These are phyloP conservation scores for Drosophila nikananu DNA, from an alignment of 1,140 invertebrate genomes.

Conservation along the genomic window DNA sequence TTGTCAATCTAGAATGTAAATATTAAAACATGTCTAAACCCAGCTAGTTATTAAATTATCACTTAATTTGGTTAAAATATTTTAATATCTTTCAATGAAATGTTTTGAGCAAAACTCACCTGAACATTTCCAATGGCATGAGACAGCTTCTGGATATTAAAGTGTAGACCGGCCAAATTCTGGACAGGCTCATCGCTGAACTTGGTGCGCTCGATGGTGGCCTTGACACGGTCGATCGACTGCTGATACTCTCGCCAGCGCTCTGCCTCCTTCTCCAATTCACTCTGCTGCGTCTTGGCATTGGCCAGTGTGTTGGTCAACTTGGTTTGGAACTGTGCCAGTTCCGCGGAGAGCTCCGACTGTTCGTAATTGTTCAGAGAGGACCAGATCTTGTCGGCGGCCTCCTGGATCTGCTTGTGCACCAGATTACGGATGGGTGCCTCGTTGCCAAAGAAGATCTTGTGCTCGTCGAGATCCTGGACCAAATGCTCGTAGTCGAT, in stretches of 20 bases:
- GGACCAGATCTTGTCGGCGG: conserved; percentile 94
- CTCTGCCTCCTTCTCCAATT: conserved; percentile 91
- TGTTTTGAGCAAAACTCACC: conserved; percentile 86
- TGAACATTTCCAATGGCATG: conserved; percentile 92
- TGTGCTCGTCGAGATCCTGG: conserved; percentile 93
- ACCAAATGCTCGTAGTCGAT: conserved; percentile 95
- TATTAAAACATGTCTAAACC: background rate
- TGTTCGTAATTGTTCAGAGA: conserved; percentile 92
- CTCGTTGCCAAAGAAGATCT: conserved; percentile 93
- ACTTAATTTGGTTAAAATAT: background rate
- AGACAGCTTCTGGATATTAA: conserved; percentile 92
- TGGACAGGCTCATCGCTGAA: conserved; percentile 91
- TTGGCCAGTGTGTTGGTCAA: conserved; percentile 93
- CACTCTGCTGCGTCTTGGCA: conserved; percentile 91
- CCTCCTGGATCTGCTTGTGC: conserved; percentile 92
- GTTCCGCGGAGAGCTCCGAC: conserved; percentile 92
- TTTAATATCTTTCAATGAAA: background rate
- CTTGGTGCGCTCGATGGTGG: conserved; percentile 90
- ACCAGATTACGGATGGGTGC: conserved; percentile 91
- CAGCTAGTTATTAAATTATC: background rate
- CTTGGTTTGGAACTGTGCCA: conserved; percentile 91
- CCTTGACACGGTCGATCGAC: conserved; percentile 90
- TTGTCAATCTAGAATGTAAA: background rate
- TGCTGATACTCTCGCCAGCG: conserved; percentile 92
- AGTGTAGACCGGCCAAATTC: conserved; percentile 91